Conservation (phyloP, 2,797 vertebrate species). For the Fratercula arctica region DNA sequence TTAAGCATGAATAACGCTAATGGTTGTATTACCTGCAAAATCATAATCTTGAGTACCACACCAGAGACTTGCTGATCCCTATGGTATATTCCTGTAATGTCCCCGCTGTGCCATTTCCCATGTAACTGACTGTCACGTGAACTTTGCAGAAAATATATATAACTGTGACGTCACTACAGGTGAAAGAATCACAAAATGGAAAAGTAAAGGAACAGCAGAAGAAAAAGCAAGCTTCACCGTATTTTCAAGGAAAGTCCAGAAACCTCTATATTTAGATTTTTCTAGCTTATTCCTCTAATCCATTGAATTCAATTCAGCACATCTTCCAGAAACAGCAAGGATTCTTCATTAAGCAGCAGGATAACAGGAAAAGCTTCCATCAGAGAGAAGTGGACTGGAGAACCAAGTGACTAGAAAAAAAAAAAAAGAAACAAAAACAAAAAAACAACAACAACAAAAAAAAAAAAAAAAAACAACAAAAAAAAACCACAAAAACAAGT, state of each 20-base stretch:
- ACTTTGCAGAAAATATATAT: not conserved
- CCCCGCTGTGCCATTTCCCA: not conserved
- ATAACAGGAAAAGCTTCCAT: not conserved
- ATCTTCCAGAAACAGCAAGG: not conserved
- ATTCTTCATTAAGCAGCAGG: not conserved
- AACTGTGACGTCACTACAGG: not conserved
- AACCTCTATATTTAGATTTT: not conserved
- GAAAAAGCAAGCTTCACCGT: not conserved
- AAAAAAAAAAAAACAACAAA: not conserved
- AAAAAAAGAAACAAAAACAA: not conserved
- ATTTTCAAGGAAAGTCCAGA: not conserved
- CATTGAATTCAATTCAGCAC: not conserved
- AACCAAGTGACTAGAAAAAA: not conserved
- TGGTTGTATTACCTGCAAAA: not conserved
- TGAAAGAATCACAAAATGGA: not conserved
- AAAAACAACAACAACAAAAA: not conserved
- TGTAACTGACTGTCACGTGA: not conserved
- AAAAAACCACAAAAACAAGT: not conserved
- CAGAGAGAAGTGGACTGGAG: not conserved
- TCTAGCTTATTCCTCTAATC: conserved; percentile 4
- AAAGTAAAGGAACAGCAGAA: not conserved
- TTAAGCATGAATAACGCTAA: not conserved
- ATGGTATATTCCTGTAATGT: not conserved
- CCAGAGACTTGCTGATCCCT: not conserved
- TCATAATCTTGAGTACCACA: not conserved